phyloP scores from a whole-genome alignment of 2,888 invertebrate species.

The Gibbula magus region DNA sequence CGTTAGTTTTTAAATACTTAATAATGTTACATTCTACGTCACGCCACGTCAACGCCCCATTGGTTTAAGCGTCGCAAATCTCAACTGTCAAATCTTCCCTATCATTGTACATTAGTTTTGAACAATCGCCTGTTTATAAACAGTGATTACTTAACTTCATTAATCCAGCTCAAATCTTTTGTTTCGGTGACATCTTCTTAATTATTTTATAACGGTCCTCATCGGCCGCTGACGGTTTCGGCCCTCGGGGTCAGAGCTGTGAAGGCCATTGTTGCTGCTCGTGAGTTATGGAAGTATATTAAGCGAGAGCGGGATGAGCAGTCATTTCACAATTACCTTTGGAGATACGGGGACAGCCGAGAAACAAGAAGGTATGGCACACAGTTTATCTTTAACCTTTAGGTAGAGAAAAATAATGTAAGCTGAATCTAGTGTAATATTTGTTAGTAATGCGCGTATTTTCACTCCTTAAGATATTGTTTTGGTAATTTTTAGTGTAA shows the following conservation, averaged over 20 bases:
- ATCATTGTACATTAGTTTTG: neutral
- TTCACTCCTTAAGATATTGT: too few species aligned
- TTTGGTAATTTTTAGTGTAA: too few species aligned
- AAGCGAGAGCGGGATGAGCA: neutral
- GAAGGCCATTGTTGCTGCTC: neutral
- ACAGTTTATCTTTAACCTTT: too few species aligned
- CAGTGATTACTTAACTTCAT: neutral
- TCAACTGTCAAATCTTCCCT: neutral
- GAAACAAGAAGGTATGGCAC: too few species aligned
- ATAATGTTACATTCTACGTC: too few species aligned
- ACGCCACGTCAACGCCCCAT: neutral
- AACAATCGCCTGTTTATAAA: neutral
- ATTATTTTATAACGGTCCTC: neutral
- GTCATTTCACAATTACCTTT: too few species aligned
- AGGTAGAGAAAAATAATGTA: too few species aligned
- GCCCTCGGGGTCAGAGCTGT: neutral
- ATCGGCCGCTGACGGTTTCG: neutral
- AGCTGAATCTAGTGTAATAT: too few species aligned
- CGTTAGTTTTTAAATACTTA: too few species aligned
- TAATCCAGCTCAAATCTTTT: neutral
- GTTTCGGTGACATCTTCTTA: neutral
- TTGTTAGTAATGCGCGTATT: too few species aligned
- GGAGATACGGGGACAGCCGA: too few species aligned
- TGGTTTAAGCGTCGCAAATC: neutral
- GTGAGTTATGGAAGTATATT: neutral